These are phyloP conservation scores for Parazoanthus atlanticus DNA, from an alignment of 92 coral and sea anemone genomes.

Conservation along the genomic window DNA sequence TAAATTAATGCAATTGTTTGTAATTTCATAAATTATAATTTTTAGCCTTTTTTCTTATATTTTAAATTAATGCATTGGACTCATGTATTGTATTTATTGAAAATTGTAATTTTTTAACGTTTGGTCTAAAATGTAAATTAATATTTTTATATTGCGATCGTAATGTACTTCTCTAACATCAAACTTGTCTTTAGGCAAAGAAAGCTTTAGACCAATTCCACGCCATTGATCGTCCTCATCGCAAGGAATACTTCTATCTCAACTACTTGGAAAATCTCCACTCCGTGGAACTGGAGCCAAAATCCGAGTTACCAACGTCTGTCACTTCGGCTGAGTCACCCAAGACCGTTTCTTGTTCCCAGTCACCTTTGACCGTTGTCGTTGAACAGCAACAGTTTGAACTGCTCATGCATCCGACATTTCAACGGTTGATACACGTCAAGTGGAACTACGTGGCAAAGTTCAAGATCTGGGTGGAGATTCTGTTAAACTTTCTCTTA, in stretches of 20 bases:
- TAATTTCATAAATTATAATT: too few relatives aligned
- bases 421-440: constrained; percentile 73
- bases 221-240: constrained; percentile 65
- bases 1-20: too few relatives aligned
- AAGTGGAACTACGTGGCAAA: constrained; percentile 67
- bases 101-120: too few relatives aligned
- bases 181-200: constrained; percentile 52
- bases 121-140: too few relatives aligned
- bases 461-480: constrained; percentile 58
- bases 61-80: too few relatives aligned
- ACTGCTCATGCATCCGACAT: constrained; percentile 74
- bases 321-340: background rate
- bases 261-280: constrained; percentile 67
- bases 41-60: too few relatives aligned
- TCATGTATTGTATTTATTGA: too few relatives aligned
- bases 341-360: background rate
- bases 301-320: constrained; percentile 1
- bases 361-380: constrained; percentile 62
- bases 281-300: constrained; percentile 40
- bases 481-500: constrained; percentile 59
- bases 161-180: background rate
- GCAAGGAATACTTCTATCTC: constrained; percentile 67
- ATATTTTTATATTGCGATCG: too few relatives aligned
- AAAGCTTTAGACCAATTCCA: constrained; percentile 75
- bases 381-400: constrained; percentile 71